These are phyloP conservation scores for Liparis tanakae DNA, from an alignment of 2,797 vertebrate genomes.

Conservation along the genomic window DNA sequence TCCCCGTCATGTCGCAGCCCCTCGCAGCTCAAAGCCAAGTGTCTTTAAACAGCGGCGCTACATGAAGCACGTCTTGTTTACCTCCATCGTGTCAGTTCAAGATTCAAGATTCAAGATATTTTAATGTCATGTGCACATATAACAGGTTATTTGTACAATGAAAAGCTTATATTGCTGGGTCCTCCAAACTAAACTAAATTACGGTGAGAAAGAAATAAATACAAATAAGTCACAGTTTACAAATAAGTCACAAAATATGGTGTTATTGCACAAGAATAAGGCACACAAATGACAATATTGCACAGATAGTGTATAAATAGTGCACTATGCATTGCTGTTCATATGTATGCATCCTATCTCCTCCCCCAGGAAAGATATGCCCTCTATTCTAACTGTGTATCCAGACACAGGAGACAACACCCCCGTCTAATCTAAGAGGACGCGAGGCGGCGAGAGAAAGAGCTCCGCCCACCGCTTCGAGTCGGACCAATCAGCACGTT, in stretches of 20 bases:
- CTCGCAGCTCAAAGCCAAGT: slow-evolving; percentile 31
- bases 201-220: no score
- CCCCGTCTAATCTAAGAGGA: slow-evolving; percentile 52
- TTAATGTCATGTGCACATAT: no score
- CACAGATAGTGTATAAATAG: no score
- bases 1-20: slow-evolving; percentile 5
- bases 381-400: slow-evolving; percentile 61
- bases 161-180: no score
- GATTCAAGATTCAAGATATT: no score
- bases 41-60: slow-evolving; percentile 32
- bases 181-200: no score
- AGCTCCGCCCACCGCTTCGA: slow-evolving; percentile 35
- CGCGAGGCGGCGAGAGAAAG: background rate
- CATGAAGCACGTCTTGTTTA: slow-evolving; percentile 57
- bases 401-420: slow-evolving; percentile 50
- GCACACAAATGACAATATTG: no score
- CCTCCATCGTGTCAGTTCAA: slow-evolving; percentile 58
- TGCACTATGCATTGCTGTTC: no score
- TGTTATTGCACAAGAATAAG: no score
- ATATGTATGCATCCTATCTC: slow-evolving; percentile 48
- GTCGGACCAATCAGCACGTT: slow-evolving; percentile 59
- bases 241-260: no score
- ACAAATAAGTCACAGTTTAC: no score
- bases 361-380: slow-evolving; percentile 48
- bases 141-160: no score